Evolutionary conservation across 92 coral and sea anemone species (phyloP), one percentile per base, ranked within the genome.

Genomic region (Zoanthus sociatus): DNA sequence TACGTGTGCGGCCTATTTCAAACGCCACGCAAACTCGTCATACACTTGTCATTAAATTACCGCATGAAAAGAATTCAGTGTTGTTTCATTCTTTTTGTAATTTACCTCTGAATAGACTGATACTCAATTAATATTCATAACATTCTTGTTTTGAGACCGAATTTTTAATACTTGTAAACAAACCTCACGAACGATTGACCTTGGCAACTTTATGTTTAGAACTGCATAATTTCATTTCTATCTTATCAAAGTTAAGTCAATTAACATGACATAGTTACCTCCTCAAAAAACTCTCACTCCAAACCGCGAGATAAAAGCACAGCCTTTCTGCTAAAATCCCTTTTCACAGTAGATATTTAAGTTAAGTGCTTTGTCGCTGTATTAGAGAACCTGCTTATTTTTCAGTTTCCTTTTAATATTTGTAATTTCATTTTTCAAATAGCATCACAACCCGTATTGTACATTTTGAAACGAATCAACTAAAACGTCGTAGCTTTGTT

Each of bases 111-210:
- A 81, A 81, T 63, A 63, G 85, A 79, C 21, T 81, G 14, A 81
- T 81, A 81, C 75, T 45, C 74, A 81, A 81, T 81, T 81, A 81
- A 42, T 81, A 81, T 81, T 81, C 85, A 81, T 68, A 58, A 55
- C 4, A 37, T 18, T 18, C 74, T 45, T 61, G 84, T 44, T 79
- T 64, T 44, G 58, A 79, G 73, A 66, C 76, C 60, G 67, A 54
- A 81, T 45, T 47, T 64, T 76, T 74, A 74, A 76, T 46, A 26
- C 85, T 69, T 81, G 85, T 81, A 81, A 81, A 81, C 76, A 81
- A 66, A 32, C 3, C 74, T 64, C n/a, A 74, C 51, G 7, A 64
- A 13, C 4, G 32, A 15, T 12, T 47, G 85, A 81, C 85, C 85
- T 81, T 81, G 84, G 72, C 5, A 54, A 18, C 67, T 54, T 50